These are phyloP conservation scores for Campopleginae sp. DNA, from an alignment of 2,888 invertebrate genomes.

Conservation along the genomic window DNA sequence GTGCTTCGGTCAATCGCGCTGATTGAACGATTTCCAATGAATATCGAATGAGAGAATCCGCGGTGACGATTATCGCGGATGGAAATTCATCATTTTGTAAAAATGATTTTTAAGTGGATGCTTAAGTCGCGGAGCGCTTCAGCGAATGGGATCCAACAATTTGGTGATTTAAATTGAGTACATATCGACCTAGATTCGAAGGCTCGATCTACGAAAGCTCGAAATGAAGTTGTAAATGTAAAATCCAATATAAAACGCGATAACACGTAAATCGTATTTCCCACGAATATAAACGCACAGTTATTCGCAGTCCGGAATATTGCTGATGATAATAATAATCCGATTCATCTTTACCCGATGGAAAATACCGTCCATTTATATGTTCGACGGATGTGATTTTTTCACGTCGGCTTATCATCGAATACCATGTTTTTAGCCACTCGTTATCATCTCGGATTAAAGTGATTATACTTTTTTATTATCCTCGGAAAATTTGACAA, in stretches of 20 bases:
- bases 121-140: neutral
- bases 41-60: neutral
- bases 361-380: neutral
- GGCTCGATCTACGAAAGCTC: neutral
- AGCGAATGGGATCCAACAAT: neutral
- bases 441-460: conserved; percentile 20
- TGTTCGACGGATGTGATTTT: neutral
- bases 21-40: neutral
- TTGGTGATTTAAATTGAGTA: neutral
- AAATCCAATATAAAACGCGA: conserved; percentile 10
- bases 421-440: neutral
- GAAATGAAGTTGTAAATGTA: conserved; percentile 10
- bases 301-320: neutral
- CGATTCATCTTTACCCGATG: neutral
- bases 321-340: neutral
- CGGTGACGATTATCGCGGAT: neutral
- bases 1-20: neutral
- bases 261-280: conserved; percentile 1
- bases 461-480: conserved; percentile 25
- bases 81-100: neutral
- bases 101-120: neutral
- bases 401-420: neutral
- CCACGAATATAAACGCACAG: neutral
- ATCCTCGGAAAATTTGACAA: neutral
- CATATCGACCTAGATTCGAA: neutral